Evolutionary conservation across 2,888 invertebrate species (phyloP), one percentile per base, ranked within the genome.

Genomic region (Merodon equestris): DNA sequence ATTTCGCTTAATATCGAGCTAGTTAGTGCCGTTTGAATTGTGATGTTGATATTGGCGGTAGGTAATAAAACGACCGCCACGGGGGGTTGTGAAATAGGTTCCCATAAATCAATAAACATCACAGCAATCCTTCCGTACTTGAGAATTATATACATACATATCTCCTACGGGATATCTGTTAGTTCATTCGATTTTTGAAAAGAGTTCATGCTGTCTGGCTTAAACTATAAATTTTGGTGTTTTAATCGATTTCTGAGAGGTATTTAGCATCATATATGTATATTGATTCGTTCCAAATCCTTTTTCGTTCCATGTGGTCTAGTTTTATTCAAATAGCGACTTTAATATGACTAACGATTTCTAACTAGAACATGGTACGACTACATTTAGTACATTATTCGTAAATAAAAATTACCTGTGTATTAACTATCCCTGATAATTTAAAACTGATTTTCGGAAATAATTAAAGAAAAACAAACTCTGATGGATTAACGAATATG

Each of bases 21-120:
- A 58, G 58, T 66, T 66, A 54, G 27, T 64, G 64, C 17, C 44
- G 44, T 58, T 66, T 48, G 47, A 64, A 47, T 56, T 68, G 36
- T 68, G 54, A 42, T 36, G 34, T 27, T 51, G 50, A 38, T 58
- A 15, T 67, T 67, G 45, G 38, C 34, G 68, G 68, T 56, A 57
- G 68, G 74, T 57, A 63, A 74, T 68, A 74, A 74, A 68, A 63
- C 68, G 45, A 68, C 68, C 68, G 68, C 68, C 63, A 63, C 50
- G 57, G 61, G 70, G 57, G 63, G 63, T 68, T 51, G 57, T 70
- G 63, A 57, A 75, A 75, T 75, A 68, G 74, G 57, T 57, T 75
- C 51, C 18, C 70, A 63, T 70, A 75, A 70, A 75, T 75, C 74
- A 75, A 75, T 75, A 68, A 68, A 74, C 61, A 63, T 50, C 68